Base-by-base conservation (phyloP, 2,888 invertebrate species). In the Andrena hattorfiana region DNA sequence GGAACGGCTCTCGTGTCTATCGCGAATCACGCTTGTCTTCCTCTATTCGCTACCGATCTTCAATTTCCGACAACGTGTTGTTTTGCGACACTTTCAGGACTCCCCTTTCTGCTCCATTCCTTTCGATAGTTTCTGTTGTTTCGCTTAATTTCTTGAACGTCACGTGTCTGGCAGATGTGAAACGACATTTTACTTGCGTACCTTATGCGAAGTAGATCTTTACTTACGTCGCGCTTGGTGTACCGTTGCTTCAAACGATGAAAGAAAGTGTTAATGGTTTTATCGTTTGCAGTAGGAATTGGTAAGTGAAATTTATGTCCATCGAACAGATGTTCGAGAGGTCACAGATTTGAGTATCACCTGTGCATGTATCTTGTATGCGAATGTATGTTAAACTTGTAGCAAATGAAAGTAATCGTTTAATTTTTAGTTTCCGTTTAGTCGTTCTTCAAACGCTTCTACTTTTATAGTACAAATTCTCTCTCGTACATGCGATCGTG, bases 251-350 rank as follows among this genome's bases (percentile, higher is more conserved):
- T 3, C 16, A 69, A 56, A 69, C 54, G 26, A 75, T 68, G 10
- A 10, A 56, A 26, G 16, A 71, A 35, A 28, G n/a, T 10, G 8
- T 59, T 60, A 59, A 42, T 77, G 30, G 16, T 78, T 78, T 68
- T 69, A 56, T 70, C 64, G 51, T 70, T 79, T 76, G 13, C 23
- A n/a, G 56, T 56, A 42, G 35, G 64, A 69, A 63, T 54, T 48
- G 66, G 49, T 68, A 48, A 70, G 26, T 26, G 42, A 26, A 42
- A n/a, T 48, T 13, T 1, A 13, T 60, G n/a, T 62, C 10, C 48
- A 8, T 59, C 10, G 13, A 6, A 70, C 20, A 10, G 56, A 63
- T 68, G 48, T 48, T 68, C 8, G 6, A 32, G 6, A 62, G 42
- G 20, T 42, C 6, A 66, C 62, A 48, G 35, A 62, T 62, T 62